phyloP scores from a whole-genome alignment of 2,797 vertebrate genomes.

The Discoglossus pictus region DNA sequence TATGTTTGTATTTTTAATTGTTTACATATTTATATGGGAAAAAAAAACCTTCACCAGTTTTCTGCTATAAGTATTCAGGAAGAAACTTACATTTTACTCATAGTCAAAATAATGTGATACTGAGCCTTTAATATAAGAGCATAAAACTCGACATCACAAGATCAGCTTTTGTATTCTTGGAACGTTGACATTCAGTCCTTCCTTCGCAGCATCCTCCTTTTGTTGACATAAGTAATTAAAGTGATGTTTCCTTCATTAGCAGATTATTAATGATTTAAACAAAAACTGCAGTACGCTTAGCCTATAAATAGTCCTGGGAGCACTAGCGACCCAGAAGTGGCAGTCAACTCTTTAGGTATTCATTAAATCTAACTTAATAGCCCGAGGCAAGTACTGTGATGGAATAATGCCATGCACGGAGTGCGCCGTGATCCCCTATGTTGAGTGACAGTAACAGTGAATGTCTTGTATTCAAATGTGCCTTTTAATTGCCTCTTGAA shows the following conservation, averaged over 20 bases:
- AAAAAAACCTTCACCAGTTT: too few species aligned
- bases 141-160: too few species aligned
- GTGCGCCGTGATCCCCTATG: rapidly evolving
- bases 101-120: too few species aligned
- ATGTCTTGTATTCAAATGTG: slow-evolving; percentile 17
- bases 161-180: too few species aligned
- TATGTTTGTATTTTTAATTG: too few species aligned
- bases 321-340: slow-evolving; percentile 50
- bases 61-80: too few species aligned
- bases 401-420: neutral
- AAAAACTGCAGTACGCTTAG: slow-evolving; percentile 17
- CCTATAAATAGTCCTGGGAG: slow-evolving; percentile 43
- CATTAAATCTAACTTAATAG: slow-evolving; percentile 57
- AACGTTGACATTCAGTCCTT: too few species aligned
- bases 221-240: slow-evolving; percentile 32
- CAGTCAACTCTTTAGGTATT: slow-evolving; percentile 59
- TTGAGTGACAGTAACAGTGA: slow-evolving; percentile 6
- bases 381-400: slow-evolving; percentile 17
- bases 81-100: too few species aligned
- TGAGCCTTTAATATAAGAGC: too few species aligned
- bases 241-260: slow-evolving; percentile 18
- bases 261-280: slow-evolving; percentile 54
- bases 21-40: too few species aligned
- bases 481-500: slow-evolving; percentile 15
- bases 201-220: too few species aligned